phyloP scores from a whole-genome alignment of 2,113 vertebrate species.

The Vireo altiloquus region DNA sequence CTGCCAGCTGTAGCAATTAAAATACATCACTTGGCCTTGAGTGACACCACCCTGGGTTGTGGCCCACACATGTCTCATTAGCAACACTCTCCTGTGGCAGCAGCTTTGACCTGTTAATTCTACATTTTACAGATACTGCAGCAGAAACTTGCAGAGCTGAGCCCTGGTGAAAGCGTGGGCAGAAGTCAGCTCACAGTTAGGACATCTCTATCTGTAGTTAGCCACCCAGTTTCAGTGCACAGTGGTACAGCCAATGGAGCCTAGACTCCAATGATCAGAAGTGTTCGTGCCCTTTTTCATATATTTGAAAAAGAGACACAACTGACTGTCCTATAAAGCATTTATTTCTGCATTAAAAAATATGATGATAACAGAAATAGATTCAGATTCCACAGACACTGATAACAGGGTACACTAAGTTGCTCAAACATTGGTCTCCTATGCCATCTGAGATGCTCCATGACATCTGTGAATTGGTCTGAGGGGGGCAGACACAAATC shows the following conservation, averaged over 20 bases:
- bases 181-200: background rate
- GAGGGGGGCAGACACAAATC: background rate
- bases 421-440: background rate
- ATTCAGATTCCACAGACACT: background rate
- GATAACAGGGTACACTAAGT: background rate
- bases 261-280: background rate
- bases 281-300: background rate
- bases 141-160: background rate
- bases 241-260: background rate
- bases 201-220: background rate
- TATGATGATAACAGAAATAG: background rate
- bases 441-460: background rate
- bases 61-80: background rate
- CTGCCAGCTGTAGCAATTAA: slow-evolving; percentile 11
- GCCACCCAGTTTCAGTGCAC: background rate
- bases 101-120: background rate
- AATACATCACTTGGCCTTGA: background rate
- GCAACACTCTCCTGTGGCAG: background rate
- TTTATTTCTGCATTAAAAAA: background rate
- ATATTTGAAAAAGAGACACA: background rate
- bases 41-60: background rate
- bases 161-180: background rate
- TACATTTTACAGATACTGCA: background rate
- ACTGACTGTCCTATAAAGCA: background rate
- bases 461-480: background rate